Evolutionary conservation across 2,797 vertebrate genomes (phyloP).

Genomic region (Pyrrhura leucotis): DNA sequence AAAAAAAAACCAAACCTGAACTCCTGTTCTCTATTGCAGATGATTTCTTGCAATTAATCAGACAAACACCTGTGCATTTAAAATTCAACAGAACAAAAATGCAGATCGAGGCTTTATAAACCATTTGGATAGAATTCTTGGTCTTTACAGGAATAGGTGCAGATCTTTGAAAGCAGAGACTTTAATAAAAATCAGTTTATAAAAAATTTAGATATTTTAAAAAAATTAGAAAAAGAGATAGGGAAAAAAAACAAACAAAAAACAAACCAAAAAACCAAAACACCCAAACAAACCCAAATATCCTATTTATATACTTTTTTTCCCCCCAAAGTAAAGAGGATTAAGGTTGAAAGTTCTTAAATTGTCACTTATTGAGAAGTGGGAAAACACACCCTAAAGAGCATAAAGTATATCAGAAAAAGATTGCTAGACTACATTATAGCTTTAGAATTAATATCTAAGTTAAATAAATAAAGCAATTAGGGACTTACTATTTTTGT

Average conservation of each 20-base stretch:
- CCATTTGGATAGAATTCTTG: not conserved
- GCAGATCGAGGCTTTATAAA: not conserved
- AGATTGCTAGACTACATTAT: not conserved
- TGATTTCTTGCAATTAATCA: not conserved
- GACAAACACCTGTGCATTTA: not conserved
- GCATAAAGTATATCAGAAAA: not conserved
- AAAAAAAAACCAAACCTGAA: not conserved
- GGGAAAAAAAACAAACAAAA: too few relatives aligned
- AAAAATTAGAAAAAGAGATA: not conserved
- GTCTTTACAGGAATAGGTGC: not conserved
- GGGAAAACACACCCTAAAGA: not conserved
- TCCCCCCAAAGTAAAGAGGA: not conserved
- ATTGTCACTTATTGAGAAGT: not conserved
- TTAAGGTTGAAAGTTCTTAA: not conserved
- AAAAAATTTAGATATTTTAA: not conserved
- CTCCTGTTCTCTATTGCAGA: not conserved
- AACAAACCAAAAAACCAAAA: rapidly evolving
- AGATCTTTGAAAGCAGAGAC: not conserved
- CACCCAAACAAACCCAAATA: not conserved
- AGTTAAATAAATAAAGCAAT: not conserved
- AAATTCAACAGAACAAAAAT: not conserved
- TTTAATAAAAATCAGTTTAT: not conserved
- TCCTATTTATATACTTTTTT: not conserved
- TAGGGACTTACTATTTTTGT: not conserved
- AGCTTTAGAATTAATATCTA: not conserved